Evolutionary conservation across 2,888 invertebrate species (phyloP), one percentile per base, ranked within the genome.

Genomic region (Drosophila lacicola): DNA sequence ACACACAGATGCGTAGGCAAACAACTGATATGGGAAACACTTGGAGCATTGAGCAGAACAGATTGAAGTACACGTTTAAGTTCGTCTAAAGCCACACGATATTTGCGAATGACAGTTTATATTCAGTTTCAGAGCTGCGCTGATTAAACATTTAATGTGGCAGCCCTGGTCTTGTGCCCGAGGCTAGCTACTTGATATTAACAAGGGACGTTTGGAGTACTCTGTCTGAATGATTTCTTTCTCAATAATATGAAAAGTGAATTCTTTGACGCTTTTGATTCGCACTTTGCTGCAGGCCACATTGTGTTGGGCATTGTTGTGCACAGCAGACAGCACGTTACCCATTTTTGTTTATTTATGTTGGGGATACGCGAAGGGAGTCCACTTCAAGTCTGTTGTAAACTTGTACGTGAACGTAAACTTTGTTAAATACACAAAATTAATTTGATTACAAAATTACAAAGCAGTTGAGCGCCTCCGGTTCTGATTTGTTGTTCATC

Each of bases 41-140:
- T 68, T 61, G 11, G 45, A 42, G 45, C 62, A n/a, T 47, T 36
- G 44, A 72, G 54, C 65, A 67, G 50, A 47, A 60, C 50, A 53
- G 63, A 65, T 54, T 56, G 47, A 33, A 14, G 50, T 41, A 55
- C 74, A 67, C 46, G 37, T 69, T 63, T 13, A 17, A 50, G 19
- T 37, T 56, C 39, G 11, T 45, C 11, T 25, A 36, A 29, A n/a
- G 21, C 34, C 50, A 21, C 44, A 49, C 58, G 74, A 74, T 78
- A 84, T 88, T 88, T 87, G 73, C 72, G 66, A 88, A 74, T 82
- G 85, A 88, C 74, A 84, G 80, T 71, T 78, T 68, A 62, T 63
- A 49, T 77, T 60, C 58, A 63, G 78, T 74, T 67, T 49, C 54
- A n/a, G 51, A 45, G 44, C 46, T 53, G 49, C 67, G 53, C 63